A percentile compares a stretch with the other conserved stretches of the same genome.
phyloP scores from a whole-genome alignment of 2,888 invertebrate species.

The Diogma glabrata region DNA sequence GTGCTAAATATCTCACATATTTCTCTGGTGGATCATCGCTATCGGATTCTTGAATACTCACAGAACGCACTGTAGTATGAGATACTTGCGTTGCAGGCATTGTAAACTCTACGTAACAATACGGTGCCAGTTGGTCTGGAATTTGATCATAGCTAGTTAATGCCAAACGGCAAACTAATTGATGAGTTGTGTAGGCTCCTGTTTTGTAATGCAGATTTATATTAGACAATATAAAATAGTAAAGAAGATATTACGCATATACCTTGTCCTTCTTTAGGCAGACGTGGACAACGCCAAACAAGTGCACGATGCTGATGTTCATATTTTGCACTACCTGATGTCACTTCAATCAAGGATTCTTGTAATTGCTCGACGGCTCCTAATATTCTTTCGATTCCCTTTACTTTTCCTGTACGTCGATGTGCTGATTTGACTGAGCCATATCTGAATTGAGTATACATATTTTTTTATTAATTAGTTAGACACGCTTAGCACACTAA shows the following conservation, averaged over 20 bases:
- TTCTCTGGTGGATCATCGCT: slow-evolving; percentile 91
- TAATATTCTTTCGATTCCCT: slow-evolving; percentile 82
- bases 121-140: slow-evolving; percentile 82
- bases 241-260: slow-evolving; percentile 15
- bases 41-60: slow-evolving; percentile 76
- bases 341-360: slow-evolving; percentile 87
- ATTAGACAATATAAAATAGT: background rate
- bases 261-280: slow-evolving; percentile 99
- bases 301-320: slow-evolving; percentile 96
- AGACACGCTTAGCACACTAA: too few relatives aligned
- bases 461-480: too few relatives aligned
- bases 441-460: too few relatives aligned
- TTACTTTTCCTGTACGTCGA: slow-evolving; percentile 77
- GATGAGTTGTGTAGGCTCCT: slow-evolving; percentile 97
- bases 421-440: slow-evolving; percentile 94
- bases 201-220: slow-evolving; percentile 21
- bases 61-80: slow-evolving; percentile 91
- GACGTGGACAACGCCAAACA: slow-evolving; percentile 94
- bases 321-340: slow-evolving; percentile 95
- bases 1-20: slow-evolving; percentile 90
- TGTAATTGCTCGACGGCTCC: slow-evolving; percentile 85
- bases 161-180: slow-evolving; percentile 87
- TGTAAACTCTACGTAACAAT: slow-evolving; percentile 89
- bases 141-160: slow-evolving; percentile 96
- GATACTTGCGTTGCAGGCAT: slow-evolving; percentile 96